These are phyloP conservation scores for Monoplex corrugatus DNA, from an alignment of 2,888 invertebrate genomes.

Conservation along the genomic window DNA sequence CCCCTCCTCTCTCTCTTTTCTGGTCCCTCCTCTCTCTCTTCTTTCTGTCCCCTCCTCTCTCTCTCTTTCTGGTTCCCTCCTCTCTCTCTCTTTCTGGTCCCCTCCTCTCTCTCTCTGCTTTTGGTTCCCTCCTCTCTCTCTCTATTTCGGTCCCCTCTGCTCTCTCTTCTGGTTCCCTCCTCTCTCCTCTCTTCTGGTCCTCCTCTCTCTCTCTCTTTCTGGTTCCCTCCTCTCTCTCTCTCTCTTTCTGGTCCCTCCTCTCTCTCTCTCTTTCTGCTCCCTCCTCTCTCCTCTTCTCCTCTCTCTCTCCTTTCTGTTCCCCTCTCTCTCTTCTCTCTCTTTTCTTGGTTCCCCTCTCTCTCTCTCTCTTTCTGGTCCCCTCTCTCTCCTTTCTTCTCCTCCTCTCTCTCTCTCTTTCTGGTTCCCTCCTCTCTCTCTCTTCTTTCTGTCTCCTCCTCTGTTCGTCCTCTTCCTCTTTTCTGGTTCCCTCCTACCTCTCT, in stretches of 20 bases:
- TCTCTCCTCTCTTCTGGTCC: not conserved
- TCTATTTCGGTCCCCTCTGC: too few relatives aligned
- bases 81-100: too few relatives aligned
- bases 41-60: too few relatives aligned
- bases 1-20: too few relatives aligned
- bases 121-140: too few relatives aligned
- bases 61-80: too few relatives aligned
- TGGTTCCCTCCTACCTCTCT: too few relatives aligned
- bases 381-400: not conserved
- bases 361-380: not conserved
- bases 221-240: not conserved
- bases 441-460: not conserved
- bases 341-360: not conserved
- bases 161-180: too few relatives aligned
- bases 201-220: slow-evolving; percentile 11
- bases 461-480: not conserved
- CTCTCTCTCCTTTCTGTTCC: not conserved
- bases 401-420: too few relatives aligned
- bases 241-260: not conserved
- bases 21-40: too few relatives aligned
- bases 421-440: not conserved
- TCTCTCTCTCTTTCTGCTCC: not conserved
- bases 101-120: too few relatives aligned
- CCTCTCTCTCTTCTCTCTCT: not conserved
- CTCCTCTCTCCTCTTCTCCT: not conserved